Base-by-base conservation (phyloP, 2,113 vertebrate species). In the Gobius niger region DNA sequence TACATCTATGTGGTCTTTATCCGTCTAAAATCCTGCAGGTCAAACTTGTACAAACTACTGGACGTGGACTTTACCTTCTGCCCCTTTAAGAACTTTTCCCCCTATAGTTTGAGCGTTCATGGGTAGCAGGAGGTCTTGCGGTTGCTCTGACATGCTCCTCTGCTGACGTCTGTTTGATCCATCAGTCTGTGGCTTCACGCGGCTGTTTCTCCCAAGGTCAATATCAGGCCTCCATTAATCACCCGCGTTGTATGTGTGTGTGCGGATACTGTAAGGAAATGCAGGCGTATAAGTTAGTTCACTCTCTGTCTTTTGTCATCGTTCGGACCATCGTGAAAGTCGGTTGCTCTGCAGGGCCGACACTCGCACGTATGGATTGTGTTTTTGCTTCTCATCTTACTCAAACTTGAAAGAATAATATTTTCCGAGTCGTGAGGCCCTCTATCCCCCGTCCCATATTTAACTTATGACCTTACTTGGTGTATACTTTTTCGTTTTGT, bases 141-240 rank as follows among this genome's bases (percentile, higher is more conserved):
- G 76, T 81, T 81, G 42, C 54, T 47, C 57, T 73, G 77, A 71
- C 66, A 73, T 76, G 74, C 59, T 56, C 24, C 34, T 66, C 54
- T 53, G 63, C 68, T 85, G 77, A 76, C 68, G 69, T 64, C 57
- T 40, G 54, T 80, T 72, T 74, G 68, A 88, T 87, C 76, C 74
- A 79, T 86, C 79, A 67, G 65, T 57, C 63, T 63, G 65, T 62
- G 66, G 34, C 54, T 64, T 14, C 79, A 77, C 49, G 67, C 82
- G 62, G 75, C 72, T 78, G 70, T 77, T 72, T 24, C 24, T 72
- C 68, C 80, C 82, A 87, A 90, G 91, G 89, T 90, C 91, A 77
- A 64, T 63, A n/a, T 67, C 65, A 77, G 86, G 73, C 76, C 69
- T 64, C 50, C 80, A 86, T 89, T 77, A 71, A 89, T 92, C 88